Base-by-base conservation (phyloP, 2,888 invertebrate genomes). In the Agrotis segetum region DNA sequence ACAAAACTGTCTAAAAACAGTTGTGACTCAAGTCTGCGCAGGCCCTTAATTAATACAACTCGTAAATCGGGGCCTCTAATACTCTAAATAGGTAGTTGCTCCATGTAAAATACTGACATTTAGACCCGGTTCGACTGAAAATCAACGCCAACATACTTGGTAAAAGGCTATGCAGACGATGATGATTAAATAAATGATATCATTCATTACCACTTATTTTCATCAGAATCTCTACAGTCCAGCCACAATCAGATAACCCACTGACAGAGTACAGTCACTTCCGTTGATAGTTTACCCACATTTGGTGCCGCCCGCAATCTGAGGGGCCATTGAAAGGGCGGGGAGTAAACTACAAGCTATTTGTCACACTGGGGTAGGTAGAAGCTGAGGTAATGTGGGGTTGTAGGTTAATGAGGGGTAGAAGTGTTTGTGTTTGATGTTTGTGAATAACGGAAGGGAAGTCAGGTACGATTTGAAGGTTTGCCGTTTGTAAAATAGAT, bases 181-280 rank as follows among this genome's bases (percentile, higher is more conserved):
- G 40, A 14, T 17, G 0, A 34, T 11, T 56, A 40, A 49, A 50
- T 34, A 44, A 47, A 74, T 40, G 34, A 56, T 49, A n/a, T 58
- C 63, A 49, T 56, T 68, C 64, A 24, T 2, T 21, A 17, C 24
- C 47, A 71, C 19, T 47, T 53, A 71, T 69, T 76, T 50, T n/a
- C 46, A 17, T 61, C 56, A 17, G 53, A 59, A 52, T 29, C 7
- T 14, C 40, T 34, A 13, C 40, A 17, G 44, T 24, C 40, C 62
- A 29, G 11, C 34, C 44, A 60, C 52, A 56, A 82, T 84, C 76
- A 67, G 83, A 83, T 85, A 83, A 59, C 65, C 17, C 16, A 40
- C n/a, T 82, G 77, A 83, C 52, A 62, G 62, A 84, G 61, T 74
- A 65, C 46, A 53, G 53, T 47, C 69, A 17, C 64, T 74, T 69